These are phyloP conservation scores for Cossypha dichroa DNA, from an alignment of 2,797 vertebrate genomes.

Conservation along the genomic window DNA sequence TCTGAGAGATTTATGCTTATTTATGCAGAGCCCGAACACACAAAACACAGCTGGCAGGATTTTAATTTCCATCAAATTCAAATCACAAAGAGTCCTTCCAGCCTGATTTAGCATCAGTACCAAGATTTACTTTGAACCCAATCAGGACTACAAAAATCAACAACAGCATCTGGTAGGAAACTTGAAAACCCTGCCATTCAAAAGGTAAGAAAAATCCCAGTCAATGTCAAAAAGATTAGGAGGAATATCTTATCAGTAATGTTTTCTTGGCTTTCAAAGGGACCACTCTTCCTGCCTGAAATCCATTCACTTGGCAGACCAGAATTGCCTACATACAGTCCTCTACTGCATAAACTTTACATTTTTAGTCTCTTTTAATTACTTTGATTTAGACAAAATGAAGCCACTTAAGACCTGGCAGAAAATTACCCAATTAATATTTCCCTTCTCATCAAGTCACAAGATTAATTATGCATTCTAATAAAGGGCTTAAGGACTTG, in stretches of 20 bases:
- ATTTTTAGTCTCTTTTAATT: conserved; percentile 62
- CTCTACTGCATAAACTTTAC: conserved; percentile 27
- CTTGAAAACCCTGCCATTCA: neutral
- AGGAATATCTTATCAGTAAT: neutral
- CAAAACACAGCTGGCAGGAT: neutral
- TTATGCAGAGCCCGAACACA: neutral
- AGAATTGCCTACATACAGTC: neutral
- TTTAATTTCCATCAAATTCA: neutral
- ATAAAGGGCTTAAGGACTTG: conserved; percentile 35
- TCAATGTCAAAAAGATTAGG: neutral
- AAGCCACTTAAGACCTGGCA: conserved; percentile 46
- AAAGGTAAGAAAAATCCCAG: neutral
- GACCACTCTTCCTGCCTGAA: neutral
- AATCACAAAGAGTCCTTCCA: neutral
- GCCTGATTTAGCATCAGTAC: neutral
- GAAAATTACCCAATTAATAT: conserved; percentile 60
- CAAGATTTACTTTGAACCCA: neutral
- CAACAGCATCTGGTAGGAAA: neutral
- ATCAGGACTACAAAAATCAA: neutral
- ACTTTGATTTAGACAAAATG: conserved; percentile 59
- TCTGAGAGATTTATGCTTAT: neutral
- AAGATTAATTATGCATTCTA: conserved; percentile 56
- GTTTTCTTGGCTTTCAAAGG: neutral
- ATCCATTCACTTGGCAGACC: neutral
- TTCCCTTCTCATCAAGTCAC: conserved; percentile 33